Conservation (phyloP, 2,797 vertebrate species). For the Poecilia picta region DNA sequence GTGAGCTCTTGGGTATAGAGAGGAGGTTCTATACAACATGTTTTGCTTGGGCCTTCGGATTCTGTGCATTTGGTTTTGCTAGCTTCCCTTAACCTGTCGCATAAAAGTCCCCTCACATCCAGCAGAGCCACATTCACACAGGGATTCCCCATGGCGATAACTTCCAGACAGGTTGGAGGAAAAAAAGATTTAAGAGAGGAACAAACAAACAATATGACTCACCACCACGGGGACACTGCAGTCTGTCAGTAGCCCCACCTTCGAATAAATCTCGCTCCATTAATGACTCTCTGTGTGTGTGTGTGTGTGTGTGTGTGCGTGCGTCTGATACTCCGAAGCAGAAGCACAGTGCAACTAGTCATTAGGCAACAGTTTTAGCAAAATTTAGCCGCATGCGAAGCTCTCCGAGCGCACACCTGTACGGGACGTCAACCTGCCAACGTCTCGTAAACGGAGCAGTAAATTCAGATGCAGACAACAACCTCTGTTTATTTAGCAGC, state of each 20-base stretch:
- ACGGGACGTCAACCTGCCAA: slow-evolving; percentile 29
- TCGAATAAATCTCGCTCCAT: slow-evolving; percentile 39
- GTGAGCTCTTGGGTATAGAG: slow-evolving; percentile 1
- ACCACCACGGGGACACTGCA: slow-evolving; percentile 44
- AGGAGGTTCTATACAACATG: background rate
- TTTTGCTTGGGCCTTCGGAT: background rate
- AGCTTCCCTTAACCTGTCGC: background rate
- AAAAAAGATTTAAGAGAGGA: slow-evolving; percentile 51
- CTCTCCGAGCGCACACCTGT: slow-evolving; percentile 33
- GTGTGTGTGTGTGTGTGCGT: background rate
- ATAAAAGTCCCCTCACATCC: slow-evolving; percentile 10
- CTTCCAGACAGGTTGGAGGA: slow-evolving; percentile 39
- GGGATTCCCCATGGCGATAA: slow-evolving; percentile 46
- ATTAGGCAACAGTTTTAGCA: slow-evolving; percentile 24
- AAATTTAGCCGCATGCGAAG: slow-evolving; percentile 19
- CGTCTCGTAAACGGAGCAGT: slow-evolving; percentile 59
- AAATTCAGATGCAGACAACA: slow-evolving; percentile 60
- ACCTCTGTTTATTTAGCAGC: slow-evolving; percentile 64
- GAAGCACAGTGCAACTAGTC: slow-evolving; percentile 7
- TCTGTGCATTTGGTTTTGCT: background rate
- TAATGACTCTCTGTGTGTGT: slow-evolving; percentile 1
- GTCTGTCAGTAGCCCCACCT: slow-evolving; percentile 45
- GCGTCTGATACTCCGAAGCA: slow-evolving; percentile 1
- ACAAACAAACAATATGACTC: slow-evolving; percentile 58
- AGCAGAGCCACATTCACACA: slow-evolving; percentile 8